Percentiles rank a stretch among this genome's conserved stretches.
Conservation (phyloP, 2,888 invertebrate genomes). For the Callimorpha dominula region DNA sequence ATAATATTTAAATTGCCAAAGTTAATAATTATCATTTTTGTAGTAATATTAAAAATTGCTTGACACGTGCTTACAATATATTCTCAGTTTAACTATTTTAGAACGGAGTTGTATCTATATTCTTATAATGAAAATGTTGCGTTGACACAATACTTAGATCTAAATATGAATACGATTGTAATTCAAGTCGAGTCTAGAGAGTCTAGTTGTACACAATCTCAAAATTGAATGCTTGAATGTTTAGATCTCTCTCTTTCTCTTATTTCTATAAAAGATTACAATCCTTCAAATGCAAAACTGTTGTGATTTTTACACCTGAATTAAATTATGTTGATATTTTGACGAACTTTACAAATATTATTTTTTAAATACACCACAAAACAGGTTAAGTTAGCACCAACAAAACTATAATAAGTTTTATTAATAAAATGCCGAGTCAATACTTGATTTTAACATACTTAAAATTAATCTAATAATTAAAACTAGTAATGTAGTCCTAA, state of each 20-base stretch:
- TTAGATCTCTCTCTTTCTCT: neutral
- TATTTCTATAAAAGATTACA: neutral
- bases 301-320: neutral
- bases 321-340: neutral
- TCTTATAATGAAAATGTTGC: neutral
- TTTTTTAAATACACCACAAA: neutral
- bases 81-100: neutral
- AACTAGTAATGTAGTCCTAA: slow-evolving; percentile 28
- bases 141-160: neutral
- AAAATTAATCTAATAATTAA: neutral
- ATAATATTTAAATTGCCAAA: no score
- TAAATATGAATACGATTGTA: neutral
- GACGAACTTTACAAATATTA: neutral
- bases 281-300: neutral
- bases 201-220: neutral
- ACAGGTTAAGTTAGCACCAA: neutral
- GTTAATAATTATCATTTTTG: neutral
- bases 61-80: neutral
- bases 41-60: neutral
- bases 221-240: neutral
- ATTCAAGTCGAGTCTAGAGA: no score
- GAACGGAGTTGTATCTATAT: neutral
- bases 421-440: slow-evolving; percentile 1
- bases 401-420: slow-evolving; percentile 5
- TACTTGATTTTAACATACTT: slow-evolving; percentile 2